phyloP scores from a whole-genome alignment of 2,888 invertebrate genomes.

The Xestobium rufovillosum region DNA sequence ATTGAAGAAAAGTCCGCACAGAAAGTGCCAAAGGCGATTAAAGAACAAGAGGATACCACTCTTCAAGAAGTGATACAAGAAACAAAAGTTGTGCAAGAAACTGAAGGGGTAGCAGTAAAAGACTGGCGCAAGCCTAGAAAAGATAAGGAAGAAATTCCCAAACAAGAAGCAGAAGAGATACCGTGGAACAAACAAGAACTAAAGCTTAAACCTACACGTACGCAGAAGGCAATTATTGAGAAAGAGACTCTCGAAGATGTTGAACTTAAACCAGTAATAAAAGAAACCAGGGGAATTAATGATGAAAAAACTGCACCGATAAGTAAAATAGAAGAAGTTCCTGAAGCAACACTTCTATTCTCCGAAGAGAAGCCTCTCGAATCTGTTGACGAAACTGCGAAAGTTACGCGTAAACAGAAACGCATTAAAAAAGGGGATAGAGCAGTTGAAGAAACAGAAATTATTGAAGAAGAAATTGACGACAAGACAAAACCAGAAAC shows the following conservation, averaged over 20 bases:
- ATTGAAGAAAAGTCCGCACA: no score
- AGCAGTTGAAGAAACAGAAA: conserved; percentile 29
- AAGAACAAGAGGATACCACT: conserved; percentile 7
- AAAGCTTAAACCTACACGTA: conserved; percentile 42
- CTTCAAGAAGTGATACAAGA: conserved; percentile 5
- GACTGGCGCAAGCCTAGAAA: conserved; percentile 22
- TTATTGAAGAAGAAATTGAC: conserved; percentile 19
- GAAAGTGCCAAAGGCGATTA: neutral
- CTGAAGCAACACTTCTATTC: conserved; percentile 12
- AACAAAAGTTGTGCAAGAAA: conserved; percentile 7
- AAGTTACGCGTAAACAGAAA: conserved; percentile 1
- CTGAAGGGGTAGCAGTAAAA: conserved; percentile 10
- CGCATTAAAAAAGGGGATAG: conserved; percentile 39
- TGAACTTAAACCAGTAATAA: conserved; percentile 43
- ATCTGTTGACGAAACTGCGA: conserved; percentile 11
- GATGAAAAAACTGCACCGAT: neutral
- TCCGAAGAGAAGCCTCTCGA: conserved; percentile 6
- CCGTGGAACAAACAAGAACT: conserved; percentile 59
- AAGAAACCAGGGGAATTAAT: no score
- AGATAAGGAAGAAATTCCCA: conserved; percentile 8
- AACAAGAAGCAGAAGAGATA: conserved; percentile 10
- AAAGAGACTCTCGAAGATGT: conserved; percentile 46
- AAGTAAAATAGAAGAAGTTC: neutral
- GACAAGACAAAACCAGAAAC: conserved; percentile 21
- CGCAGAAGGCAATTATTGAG: conserved; percentile 46